Base-by-base conservation (phyloP, 2,888 invertebrate genomes). In the Pammene aurita region DNA sequence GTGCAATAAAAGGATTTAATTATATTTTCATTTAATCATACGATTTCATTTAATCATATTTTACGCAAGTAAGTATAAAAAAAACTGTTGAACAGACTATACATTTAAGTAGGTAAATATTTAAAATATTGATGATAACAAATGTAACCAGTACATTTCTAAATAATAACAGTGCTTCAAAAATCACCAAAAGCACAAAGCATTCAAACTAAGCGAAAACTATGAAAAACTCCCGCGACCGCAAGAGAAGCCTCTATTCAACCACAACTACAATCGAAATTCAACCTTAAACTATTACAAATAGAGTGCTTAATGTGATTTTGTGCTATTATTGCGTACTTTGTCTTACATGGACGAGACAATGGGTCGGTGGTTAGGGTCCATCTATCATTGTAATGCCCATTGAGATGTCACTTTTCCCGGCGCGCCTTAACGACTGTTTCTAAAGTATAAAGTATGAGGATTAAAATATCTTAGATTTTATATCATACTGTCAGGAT, bases 351-450 rank as follows among this genome's bases (percentile, higher is more conserved):
- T 63, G 48, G 61, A 56, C 72, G 73, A 74, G 73, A 76, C 75
- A 76, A 74, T 76, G 52, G 50, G 74, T 50, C 58, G 50, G 13
- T 41, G 67, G 71, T 71, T 60, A 64, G 76, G 75, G 75, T 73
- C 73, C 73, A 81, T 80, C 77, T 75, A 78, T 80, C 80, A 80
- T 75, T 73, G 73, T 72, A 66, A 57, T 54, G 64, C 71, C 75
- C 77, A 79, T 80, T 80, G 72, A 76, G 66, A 76, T 71, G 77
- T 80, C 78, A 71, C 42, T 68, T 62, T 55, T 66, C 63, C 60
- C 66, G 61, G 72, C 41, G 26, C 68, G 52, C 41, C 62, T 5
- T 64, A 54, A 64, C 44, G 63, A 64, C 52, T 55, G 54, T 44
- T 64, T 64, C 55, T 54, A 55, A 64, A 55, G 26, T 55, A 63